Conservation (phyloP, 2,888 invertebrate species). For the Julus scandinavius region DNA sequence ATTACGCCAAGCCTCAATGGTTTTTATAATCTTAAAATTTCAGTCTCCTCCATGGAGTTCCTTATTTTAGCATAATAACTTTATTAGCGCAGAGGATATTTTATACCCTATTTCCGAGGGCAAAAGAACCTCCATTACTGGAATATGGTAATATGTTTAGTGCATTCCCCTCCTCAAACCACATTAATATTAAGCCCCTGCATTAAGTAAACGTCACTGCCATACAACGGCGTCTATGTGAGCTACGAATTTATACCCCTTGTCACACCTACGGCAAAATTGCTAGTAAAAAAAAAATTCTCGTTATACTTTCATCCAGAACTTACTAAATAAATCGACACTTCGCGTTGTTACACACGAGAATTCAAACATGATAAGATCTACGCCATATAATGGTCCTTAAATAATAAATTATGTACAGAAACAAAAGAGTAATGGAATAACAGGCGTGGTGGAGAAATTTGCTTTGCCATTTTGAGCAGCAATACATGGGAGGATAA, state of each 20-base stretch:
- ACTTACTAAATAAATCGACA: constrained; percentile 31
- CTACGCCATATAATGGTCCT: not conserved
- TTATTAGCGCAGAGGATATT: constrained; percentile 13
- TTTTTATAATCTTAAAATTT: constrained; percentile 42
- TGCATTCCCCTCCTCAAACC: constrained; percentile 15
- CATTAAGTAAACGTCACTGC: constrained; percentile 39
- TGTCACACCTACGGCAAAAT: constrained; percentile 39
- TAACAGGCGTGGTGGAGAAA: not conserved
- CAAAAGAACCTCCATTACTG: constrained; percentile 35
- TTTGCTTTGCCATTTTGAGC: not conserved
- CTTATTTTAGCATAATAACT: constrained; percentile 35
- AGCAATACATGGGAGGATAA: not conserved
- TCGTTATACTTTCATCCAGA: constrained; percentile 18
- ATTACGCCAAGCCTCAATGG: not conserved
- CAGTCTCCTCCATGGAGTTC: constrained; percentile 26
- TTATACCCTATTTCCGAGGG: constrained; percentile 39
- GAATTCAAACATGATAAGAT: constrained; percentile 27
- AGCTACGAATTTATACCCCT: constrained; percentile 10
- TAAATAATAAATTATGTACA: constrained; percentile 29
- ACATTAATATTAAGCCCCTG: constrained; percentile 39
- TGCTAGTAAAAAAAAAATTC: not conserved
- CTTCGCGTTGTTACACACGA: constrained; percentile 6
- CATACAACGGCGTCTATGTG: not conserved
- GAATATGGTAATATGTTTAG: constrained; percentile 24
- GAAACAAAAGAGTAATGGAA: constrained; percentile 32